Conservation (phyloP, 2,113 vertebrate genomes). For the Pluvialis apricaria region DNA sequence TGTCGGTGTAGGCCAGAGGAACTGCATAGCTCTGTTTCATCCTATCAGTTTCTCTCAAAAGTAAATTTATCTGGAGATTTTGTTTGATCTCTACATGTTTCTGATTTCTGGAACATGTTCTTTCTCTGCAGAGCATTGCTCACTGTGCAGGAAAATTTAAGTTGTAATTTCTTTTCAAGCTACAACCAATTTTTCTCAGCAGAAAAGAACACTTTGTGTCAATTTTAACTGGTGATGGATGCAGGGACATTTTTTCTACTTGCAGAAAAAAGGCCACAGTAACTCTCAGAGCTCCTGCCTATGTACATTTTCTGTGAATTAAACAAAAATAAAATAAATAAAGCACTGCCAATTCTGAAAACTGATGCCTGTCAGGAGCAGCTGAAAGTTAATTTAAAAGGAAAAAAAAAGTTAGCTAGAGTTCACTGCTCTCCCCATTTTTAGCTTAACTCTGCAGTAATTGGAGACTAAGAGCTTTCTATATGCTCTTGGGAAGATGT, state of each 20-base stretch:
- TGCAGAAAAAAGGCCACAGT: not conserved
- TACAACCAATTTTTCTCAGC: not conserved
- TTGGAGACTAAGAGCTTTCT: not conserved
- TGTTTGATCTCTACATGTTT: conserved; percentile 6
- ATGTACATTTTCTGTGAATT: not conserved
- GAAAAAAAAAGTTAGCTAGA: not conserved
- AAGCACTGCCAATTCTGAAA: not conserved
- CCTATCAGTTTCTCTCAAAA: not conserved
- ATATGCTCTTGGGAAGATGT: not conserved
- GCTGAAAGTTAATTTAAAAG: not conserved
- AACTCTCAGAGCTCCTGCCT: not conserved
- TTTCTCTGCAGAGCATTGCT: not conserved
- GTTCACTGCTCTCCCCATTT: not conserved
- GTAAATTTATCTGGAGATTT: not conserved
- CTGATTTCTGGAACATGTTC: not conserved
- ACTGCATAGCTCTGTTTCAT: not conserved
- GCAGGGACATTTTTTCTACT: not conserved
- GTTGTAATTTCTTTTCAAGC: conserved; percentile 17
- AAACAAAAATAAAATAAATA: not conserved
- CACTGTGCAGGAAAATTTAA: not conserved
- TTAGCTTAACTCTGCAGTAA: not conserved
- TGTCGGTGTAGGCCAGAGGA: not conserved
- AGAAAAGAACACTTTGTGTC: not conserved
- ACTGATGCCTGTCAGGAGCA: not conserved
- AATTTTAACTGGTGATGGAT: not conserved